Evolutionary conservation across 2,888 invertebrate species (phyloP).

Genomic region (Pyrocoelia pectoralis): DNA sequence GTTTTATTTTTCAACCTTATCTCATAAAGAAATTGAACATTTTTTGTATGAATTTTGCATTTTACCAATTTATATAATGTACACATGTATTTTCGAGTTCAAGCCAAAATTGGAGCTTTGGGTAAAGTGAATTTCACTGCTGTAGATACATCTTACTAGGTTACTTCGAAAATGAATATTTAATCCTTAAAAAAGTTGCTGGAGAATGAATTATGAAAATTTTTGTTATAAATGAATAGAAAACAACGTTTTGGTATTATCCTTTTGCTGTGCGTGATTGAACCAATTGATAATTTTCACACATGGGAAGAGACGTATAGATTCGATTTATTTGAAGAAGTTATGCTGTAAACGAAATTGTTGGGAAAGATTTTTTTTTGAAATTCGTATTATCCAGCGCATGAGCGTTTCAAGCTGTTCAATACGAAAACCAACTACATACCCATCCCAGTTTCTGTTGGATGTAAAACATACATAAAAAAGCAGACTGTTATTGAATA

Average conservation of each 20-base stretch:
- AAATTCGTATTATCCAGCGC: slow-evolving; percentile 28
- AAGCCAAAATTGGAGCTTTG: not conserved
- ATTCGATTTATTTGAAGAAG: slow-evolving; percentile 15
- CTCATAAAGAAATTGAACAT: not conserved
- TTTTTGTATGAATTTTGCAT: not conserved
- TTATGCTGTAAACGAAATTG: slow-evolving; percentile 18
- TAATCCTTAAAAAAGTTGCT: not conserved
- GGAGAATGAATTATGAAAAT: not conserved
- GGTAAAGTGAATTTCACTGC: not conserved
- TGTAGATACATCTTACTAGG: not conserved
- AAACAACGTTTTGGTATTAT: too few species aligned
- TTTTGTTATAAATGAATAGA: not conserved
- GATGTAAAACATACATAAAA: not conserved
- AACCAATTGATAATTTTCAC: slow-evolving; percentile 1
- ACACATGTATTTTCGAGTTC: not conserved
- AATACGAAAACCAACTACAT: slow-evolving; percentile 28
- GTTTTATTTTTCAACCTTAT: too few species aligned
- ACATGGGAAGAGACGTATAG: not conserved
- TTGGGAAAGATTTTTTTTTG: slow-evolving; percentile 19
- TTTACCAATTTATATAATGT: not conserved
- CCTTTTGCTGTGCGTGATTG: not conserved
- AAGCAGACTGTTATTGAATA: not conserved
- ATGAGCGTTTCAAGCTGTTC: slow-evolving; percentile 30
- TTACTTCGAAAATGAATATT: not conserved
- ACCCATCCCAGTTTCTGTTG: slow-evolving; percentile 16